Conservation (phyloP, 2,113 vertebrate species). For the Gila orcuttii region DNA sequence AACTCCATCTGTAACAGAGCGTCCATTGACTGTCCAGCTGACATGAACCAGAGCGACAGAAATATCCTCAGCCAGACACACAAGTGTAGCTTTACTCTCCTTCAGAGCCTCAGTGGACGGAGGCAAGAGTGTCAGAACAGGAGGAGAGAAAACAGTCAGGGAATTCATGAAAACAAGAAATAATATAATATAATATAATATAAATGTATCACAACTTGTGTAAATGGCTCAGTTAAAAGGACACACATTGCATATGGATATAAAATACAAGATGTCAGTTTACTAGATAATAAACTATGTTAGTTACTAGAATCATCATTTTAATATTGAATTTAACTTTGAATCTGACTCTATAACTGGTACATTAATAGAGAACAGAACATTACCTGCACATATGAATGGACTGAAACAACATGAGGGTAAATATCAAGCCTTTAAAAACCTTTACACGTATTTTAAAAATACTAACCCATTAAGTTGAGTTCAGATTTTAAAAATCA, state of each 20-base stretch:
- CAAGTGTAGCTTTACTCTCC: constrained; percentile 62
- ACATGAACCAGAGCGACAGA: constrained; percentile 27
- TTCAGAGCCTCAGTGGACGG: constrained; percentile 67
- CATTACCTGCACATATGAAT: not conserved
- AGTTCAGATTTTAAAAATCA: not conserved
- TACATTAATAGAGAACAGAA: not conserved
- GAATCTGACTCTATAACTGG: not conserved
- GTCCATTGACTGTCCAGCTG: not conserved
- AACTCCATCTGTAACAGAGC: constrained; percentile 62
- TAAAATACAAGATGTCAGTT: not conserved
- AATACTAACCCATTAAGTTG: not conserved
- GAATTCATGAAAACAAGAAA: no score
- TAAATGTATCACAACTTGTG: not conserved
- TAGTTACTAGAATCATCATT: no score
- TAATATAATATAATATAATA: not conserved
- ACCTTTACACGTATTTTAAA: not conserved
- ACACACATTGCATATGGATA: not conserved
- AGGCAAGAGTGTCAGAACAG: constrained; percentile 69
- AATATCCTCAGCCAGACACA: constrained; percentile 65
- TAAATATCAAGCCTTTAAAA: not conserved
- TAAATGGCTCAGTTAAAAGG: not conserved
- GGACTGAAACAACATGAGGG: not conserved
- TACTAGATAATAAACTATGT: no score
- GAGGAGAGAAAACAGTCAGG: constrained; percentile 39
- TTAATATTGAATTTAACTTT: not conserved